These are phyloP conservation scores for Tiliacea aurago DNA, from an alignment of 2,888 invertebrate genomes.

Conservation along the genomic window DNA sequence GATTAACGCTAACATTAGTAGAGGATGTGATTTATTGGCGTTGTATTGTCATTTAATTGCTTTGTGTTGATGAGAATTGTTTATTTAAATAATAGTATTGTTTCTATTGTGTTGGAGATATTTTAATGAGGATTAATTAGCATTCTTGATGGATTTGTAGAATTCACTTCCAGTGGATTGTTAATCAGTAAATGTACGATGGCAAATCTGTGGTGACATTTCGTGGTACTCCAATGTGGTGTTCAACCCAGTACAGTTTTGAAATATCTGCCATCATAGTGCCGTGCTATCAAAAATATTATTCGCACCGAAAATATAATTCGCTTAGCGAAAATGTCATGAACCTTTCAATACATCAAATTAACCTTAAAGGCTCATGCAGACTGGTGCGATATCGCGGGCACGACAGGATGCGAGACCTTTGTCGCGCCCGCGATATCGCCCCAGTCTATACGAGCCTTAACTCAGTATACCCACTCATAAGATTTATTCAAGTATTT, in stretches of 20 bases:
- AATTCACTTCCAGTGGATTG: neutral
- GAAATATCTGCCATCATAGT: neutral
- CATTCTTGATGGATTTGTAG: conserved; percentile 23
- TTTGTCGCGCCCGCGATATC: no score
- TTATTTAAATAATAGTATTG: conserved; percentile 28
- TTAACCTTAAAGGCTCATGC: conserved; percentile 10
- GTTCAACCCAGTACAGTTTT: neutral
- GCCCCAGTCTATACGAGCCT: no score
- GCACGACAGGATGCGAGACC: no score
- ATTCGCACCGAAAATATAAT: conserved; percentile 6
- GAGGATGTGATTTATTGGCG: conserved; percentile 53
- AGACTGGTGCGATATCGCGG: no score
- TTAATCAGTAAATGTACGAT: neutral
- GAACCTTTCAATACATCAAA: conserved; percentile 30
- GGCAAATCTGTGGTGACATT: neutral
- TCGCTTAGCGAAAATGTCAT: neutral
- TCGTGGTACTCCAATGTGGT: neutral
- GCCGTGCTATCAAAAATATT: no score
- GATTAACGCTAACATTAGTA: conserved; percentile 55
- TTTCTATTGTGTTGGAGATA: conserved; percentile 10
- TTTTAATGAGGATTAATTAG: conserved; percentile 12
- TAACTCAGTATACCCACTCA: neutral
- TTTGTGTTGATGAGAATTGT: conserved; percentile 34
- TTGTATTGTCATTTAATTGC: conserved; percentile 39
- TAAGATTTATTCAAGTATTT: conserved; percentile 19